Percentiles rank a stretch among this genome's conserved stretches.
Conservation (phyloP, 2,113 vertebrate genomes). For the Chloropsis hardwickii region DNA sequence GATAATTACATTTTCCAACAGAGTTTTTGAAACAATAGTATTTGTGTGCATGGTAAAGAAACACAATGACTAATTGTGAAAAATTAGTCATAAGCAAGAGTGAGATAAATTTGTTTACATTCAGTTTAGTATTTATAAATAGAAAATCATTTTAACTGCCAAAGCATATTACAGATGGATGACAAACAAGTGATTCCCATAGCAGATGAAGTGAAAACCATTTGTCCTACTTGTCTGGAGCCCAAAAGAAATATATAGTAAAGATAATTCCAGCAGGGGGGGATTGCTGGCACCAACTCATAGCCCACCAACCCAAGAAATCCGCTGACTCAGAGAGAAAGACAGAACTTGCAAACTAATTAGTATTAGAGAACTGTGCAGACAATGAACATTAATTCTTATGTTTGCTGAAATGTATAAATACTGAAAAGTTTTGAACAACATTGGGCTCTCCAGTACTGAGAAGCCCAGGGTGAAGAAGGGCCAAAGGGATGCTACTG, state of each 20-base stretch:
- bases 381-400: background rate
- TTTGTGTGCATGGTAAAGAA: background rate
- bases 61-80: background rate
- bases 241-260: background rate
- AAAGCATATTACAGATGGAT: background rate
- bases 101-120: background rate
- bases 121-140: background rate
- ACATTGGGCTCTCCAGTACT: background rate
- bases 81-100: background rate
- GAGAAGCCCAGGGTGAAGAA: background rate
- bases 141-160: background rate
- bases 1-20: background rate
- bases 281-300: accelerated
- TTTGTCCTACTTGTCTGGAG: background rate
- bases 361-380: background rate
- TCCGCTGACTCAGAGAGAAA: background rate
- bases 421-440: background rate
- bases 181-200: background rate
- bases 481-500: background rate
- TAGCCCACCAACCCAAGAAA: background rate
- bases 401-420: background rate
- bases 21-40: background rate
- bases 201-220: background rate
- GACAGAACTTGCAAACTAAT: background rate
- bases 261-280: background rate